phyloP scores from a whole-genome alignment of 1,140 invertebrate genomes.

The Gryllus bimaculatus region DNA sequence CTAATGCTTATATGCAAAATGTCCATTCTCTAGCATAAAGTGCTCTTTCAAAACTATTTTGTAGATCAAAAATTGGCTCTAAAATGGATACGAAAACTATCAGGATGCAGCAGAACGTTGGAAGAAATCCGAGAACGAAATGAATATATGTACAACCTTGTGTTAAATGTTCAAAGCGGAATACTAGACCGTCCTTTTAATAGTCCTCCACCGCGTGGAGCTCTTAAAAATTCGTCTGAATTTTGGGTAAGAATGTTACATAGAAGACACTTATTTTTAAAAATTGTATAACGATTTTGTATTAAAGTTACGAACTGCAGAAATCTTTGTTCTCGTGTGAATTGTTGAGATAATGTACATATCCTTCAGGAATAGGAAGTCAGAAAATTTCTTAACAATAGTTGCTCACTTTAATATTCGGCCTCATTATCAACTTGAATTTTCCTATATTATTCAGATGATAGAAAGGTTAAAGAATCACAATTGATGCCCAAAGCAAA shows the following conservation, averaged over 20 bases:
- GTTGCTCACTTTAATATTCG: no score
- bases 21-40: not conserved
- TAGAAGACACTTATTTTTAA: no score
- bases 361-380: no score
- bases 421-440: no score
- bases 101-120: slow-evolving; percentile 31
- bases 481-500: no score
- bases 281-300: no score
- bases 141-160: slow-evolving; percentile 41
- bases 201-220: not conserved
- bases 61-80: slow-evolving; percentile 31
- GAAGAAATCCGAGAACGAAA: slow-evolving; percentile 41
- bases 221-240: not conserved
- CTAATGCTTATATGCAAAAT: not conserved
- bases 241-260: not conserved
- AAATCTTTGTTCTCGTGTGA: no score
- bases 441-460: no score
- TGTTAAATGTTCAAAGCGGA: slow-evolving; percentile 35
- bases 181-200: slow-evolving; percentile 33
- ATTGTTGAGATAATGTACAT: no score
- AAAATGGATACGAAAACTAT: slow-evolving; percentile 39
- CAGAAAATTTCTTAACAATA: no score
- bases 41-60: not conserved
- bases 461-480: no score
- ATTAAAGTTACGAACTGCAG: no score